Evolutionary conservation across 2,113 vertebrate genomes (phyloP), one percentile per base, ranked within the genome.

Genomic region (Chroicocephalus ridibundus): DNA sequence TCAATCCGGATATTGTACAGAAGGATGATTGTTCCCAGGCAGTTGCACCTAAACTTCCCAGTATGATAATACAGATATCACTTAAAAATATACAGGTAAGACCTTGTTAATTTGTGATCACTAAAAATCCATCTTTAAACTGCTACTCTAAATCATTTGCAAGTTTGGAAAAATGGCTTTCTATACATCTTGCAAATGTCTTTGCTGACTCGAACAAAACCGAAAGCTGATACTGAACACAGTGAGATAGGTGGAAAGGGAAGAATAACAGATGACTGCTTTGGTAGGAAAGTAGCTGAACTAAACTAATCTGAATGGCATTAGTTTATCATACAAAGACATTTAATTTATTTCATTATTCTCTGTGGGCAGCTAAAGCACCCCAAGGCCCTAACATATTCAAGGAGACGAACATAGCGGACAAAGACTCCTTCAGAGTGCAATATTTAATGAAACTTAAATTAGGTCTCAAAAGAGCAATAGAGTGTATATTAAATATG

Each of bases 391-490:
- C 40, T 65, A 61, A 69, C 52, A 90, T 79, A 90, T 74, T 81
- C 69, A 94, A 95, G 74, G 42, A 91, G 88, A 95, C 49, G 64
- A 93, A 49, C 31, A 65, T 4, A 82, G 49, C 7, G 2, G 75
- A 92, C 93, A 97, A 96, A 96, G 42, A 36, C 49, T 95, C 40
- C 71, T 94, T 96, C 80, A 82, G 51, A 95, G 34, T 62, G 71
- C 54, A 96, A 54, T 95, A 93, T 86, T 93, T 95, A 94, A 93
- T 93, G 86, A 95, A 98, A 96, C 80, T 91, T 96, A 91, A 96
- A 96, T 97, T 95, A 93, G 86, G 83, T 94, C 96, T 96, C 95
- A 60, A 36, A 88, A 90, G 80, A 97, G 65, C 72, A 94, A 72
- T 65, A 97, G n/a, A 80, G 38, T 75, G 31, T 72, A 27, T 86